Base-by-base conservation (phyloP, 1,140 invertebrate genomes). In the Caenorhabditis remanei region DNA sequence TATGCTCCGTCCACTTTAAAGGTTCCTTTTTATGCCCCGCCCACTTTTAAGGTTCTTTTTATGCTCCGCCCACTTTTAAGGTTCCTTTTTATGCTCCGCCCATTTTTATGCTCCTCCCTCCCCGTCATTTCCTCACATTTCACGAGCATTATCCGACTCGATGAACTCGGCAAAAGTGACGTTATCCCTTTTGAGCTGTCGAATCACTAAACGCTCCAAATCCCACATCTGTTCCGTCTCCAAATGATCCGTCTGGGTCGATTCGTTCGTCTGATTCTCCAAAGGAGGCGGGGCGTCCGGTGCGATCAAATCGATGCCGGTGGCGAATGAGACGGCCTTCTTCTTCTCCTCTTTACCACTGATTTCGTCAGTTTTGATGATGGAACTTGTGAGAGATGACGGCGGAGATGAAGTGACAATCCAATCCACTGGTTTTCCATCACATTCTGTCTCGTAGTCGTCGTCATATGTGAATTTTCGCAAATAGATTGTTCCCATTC, bases 401-500 rank as follows among this genome's bases (percentile, higher is more conserved):
- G 14, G 4, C 9, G 13, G 4, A 14, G 16, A 40, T 4, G 61
- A 24, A 8, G 61, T 2, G 8, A 21, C 13, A 13, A 32, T 16
- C 8, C 43, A 19, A 71, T 46, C 19, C 8, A 46, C 6, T 43
- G 65, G 41, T 7, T 16, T 8, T 43, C 7, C 65, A 46, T 71
- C 61, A 65, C 24, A 21, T 40, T 40, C 21, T 4, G 32, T 40
- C 9, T 40, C 65, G 8, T 71, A 43, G 24, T 71, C 65, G 19
- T 71, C 65, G 11, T 71, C 65, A 19, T 71, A 71, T 6, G 65
- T 71, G 11, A 71, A 16, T 46, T 71, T 71, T 43, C 65, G 65
- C 43, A 71, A 41, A 21, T 71, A 71, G 41, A 71, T 71, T 43
- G 65, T 46, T 19, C 65, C 65, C 65, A 71, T 71, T 71, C 65